These are phyloP conservation scores for Ecdyonurus torrentis DNA, from an alignment of 2,888 invertebrate species.

Conservation along the genomic window DNA sequence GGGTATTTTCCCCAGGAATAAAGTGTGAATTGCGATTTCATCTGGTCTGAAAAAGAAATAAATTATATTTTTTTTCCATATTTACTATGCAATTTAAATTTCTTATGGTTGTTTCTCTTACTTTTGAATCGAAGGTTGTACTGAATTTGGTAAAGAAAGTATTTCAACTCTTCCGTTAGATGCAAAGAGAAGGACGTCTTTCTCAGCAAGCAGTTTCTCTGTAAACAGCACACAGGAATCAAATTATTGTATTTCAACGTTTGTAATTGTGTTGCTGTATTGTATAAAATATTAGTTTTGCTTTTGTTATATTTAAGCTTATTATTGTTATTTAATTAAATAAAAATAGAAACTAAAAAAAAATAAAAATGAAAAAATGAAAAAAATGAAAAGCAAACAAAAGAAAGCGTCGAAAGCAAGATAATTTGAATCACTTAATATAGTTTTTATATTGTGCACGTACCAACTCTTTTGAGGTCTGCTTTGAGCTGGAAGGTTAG, in stretches of 20 bases:
- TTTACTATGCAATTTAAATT: too few relatives aligned
- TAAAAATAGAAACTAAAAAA: not conserved
- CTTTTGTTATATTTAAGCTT: too few relatives aligned
- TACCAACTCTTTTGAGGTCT: not conserved
- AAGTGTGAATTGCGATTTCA: conserved; percentile 20
- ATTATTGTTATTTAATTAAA: too few relatives aligned
- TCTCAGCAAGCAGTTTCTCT: conserved; percentile 19
- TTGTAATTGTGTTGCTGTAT: too few relatives aligned
- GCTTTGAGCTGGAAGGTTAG: conserved; percentile 1
- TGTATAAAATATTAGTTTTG: too few relatives aligned
- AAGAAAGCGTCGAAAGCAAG: too few relatives aligned
- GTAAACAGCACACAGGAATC: too few relatives aligned
- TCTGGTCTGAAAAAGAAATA: conserved; percentile 18
- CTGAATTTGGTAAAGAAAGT: conserved; percentile 17
- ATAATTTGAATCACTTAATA: too few relatives aligned
- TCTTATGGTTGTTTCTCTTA: not conserved
- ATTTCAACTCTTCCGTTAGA: conserved; percentile 22
- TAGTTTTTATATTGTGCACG: too few relatives aligned
- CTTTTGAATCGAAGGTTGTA: conserved; percentile 15
- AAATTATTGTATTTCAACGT: too few relatives aligned
- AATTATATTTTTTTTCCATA: too few relatives aligned
- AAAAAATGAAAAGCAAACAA: not conserved
- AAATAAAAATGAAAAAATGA: not conserved
- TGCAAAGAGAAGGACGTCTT: conserved; percentile 24
- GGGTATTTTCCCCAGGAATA: conserved; percentile 23